A percentile compares a stretch with the other conserved stretches of the same genome.
phyloP scores from a whole-genome alignment of 2,113 vertebrate species.

The Sterna hirundo region DNA sequence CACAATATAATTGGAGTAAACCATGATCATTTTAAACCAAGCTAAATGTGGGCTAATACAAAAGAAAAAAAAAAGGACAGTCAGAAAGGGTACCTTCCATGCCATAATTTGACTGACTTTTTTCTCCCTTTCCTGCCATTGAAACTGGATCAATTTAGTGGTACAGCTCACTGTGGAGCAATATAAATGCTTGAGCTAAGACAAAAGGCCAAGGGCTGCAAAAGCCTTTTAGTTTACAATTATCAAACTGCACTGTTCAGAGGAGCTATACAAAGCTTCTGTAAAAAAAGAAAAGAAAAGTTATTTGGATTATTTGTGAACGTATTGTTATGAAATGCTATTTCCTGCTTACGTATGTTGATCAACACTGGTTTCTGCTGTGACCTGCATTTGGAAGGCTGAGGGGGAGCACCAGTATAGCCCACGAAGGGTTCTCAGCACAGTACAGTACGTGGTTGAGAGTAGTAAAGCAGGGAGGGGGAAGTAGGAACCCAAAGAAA shows the following conservation, averaged over 20 bases:
- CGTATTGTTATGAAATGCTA: not conserved
- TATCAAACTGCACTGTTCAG: not conserved
- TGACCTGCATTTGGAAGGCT: not conserved
- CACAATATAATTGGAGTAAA: not conserved
- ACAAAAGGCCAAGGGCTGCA: not conserved
- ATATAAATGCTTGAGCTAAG: not conserved
- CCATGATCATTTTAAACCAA: not conserved
- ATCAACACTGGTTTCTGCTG: not conserved
- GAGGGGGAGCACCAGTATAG: not conserved
- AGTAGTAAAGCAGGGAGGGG: not conserved
- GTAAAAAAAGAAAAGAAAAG: not conserved
- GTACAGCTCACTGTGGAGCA: not conserved
- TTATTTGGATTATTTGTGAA: not conserved
- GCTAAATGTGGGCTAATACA: not conserved
- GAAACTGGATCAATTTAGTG: not conserved
- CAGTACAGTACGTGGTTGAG: not conserved
- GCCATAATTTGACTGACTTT: not conserved
- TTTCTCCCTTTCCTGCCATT: not conserved
- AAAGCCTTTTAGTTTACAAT: not conserved
- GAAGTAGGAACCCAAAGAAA: not conserved
- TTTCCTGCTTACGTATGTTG: not conserved
- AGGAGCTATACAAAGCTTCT: not conserved
- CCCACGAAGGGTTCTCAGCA: not conserved
- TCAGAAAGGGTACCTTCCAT: not conserved
- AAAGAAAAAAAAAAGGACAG: not conserved